A percentile compares a stretch with the other conserved stretches of the same genome.
Conservation (phyloP, 2,113 vertebrate genomes). For the Chloropsis hardwickii region DNA sequence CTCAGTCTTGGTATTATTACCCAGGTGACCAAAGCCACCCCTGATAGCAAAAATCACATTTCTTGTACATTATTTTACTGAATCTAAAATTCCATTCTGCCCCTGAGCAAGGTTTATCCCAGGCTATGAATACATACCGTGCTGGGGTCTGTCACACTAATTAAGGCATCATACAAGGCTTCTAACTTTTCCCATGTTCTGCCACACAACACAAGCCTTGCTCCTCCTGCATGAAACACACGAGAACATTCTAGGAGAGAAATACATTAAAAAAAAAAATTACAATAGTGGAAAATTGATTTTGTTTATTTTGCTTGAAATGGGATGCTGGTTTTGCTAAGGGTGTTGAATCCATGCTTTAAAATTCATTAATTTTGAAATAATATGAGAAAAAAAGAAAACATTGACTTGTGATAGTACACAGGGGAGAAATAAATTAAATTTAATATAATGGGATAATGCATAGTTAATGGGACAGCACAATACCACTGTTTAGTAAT, state of each 20-base stretch:
- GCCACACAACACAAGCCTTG: slow-evolving; percentile 90
- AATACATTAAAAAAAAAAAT: not conserved
- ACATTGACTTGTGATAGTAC: not conserved
- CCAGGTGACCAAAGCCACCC: not conserved
- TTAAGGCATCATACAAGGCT: slow-evolving; percentile 83
- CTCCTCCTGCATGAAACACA: slow-evolving; percentile 87
- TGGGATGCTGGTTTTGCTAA: not conserved
- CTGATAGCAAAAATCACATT: not conserved
- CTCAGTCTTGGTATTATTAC: not conserved
- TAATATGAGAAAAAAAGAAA: not conserved
- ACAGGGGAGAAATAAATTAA: not conserved
- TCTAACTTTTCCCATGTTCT: slow-evolving; percentile 90
- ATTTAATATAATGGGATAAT: not conserved
- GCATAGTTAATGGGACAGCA: too few relatives aligned
- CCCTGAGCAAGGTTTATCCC: not conserved
- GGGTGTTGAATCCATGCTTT: not conserved
- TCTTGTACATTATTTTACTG: not conserved
- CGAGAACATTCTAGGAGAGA: slow-evolving; percentile 83
- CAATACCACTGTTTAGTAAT: too few relatives aligned
- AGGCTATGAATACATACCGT: slow-evolving; percentile 67
- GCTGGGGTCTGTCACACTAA: slow-evolving; percentile 82
- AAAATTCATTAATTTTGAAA: not conserved
- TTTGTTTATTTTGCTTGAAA: not conserved
- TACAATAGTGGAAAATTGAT: not conserved
- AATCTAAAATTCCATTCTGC: not conserved